Base-by-base conservation (phyloP, 2,888 invertebrate species). In the Lasius platythorax region DNA sequence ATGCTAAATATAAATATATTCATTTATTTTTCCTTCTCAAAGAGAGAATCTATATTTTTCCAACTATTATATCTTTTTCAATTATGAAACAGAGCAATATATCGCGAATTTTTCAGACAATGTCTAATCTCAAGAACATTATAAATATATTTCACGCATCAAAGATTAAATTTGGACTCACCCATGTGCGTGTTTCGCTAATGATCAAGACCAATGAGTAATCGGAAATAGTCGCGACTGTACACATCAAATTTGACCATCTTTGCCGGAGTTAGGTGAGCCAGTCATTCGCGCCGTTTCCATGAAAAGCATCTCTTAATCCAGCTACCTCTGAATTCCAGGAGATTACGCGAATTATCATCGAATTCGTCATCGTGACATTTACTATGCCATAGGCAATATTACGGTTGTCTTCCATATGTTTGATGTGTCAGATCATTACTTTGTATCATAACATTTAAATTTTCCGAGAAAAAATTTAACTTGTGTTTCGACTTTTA, bases 311-410 rank as follows among this genome's bases (percentile, higher is more conserved):
- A 61, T 56, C 9, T 63, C 30, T 33, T 43, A 3, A 43, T 40
- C 5, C 33, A 56, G 63, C 28, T 37, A 61, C 11, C 12, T 64
- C 50, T 8, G 30, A n/a, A 56, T 87, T 87, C 87, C 75, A 12
- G 12, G 87, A 75, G 82, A 53, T 58, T 43, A 37, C 15, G 6
- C 56, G 12, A n/a, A 37, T 15, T 75, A 37, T 66, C 72, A 43
- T 28, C 70, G 33, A 66, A 53, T 82, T 84, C 82, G 67, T 85
- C 88, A 85, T 64, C 82, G 8, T n/a, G 33, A 23, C 28, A 66
- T 43, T 53, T 67, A 11, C 28, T 76, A 56, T 37, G 68, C 30
- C 40, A 18, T 12, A 15, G 30, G 30, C 43, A 82, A 87, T 83
- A 15, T 50, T 37, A 50, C 50, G 12, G 18, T 50, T 50, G 6